Evolutionary conservation across 2,797 vertebrate genomes (phyloP).

Genomic region (Ispidina picta): DNA sequence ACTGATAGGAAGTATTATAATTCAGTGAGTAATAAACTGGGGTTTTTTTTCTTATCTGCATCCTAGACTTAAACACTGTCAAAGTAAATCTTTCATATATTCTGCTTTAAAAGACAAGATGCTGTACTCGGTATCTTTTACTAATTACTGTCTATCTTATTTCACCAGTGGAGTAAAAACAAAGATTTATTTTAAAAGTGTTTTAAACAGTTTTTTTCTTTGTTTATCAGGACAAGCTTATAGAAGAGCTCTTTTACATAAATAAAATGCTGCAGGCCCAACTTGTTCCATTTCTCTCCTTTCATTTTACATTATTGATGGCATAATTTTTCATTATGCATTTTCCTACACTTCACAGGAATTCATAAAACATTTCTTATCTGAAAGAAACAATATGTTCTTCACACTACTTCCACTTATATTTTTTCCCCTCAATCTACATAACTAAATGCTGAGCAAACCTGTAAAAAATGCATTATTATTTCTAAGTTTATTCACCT

Average conservation of each 20-base stretch:
- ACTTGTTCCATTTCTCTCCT: conserved; percentile 56
- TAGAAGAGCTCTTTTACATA: conserved; percentile 47
- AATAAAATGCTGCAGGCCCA: conserved; percentile 57
- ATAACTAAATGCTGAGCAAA: conserved; percentile 26
- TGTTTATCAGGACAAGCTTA: conserved; percentile 47
- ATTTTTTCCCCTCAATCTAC: neutral
- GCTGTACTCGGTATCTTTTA: neutral
- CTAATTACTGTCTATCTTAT: conserved; percentile 42
- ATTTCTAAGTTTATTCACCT: conserved; percentile 5
- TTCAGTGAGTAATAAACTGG: neutral
- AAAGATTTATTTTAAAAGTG: neutral
- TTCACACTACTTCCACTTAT: conserved; percentile 3
- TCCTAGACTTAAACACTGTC: neutral
- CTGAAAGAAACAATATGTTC: conserved; percentile 73
- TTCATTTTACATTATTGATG: conserved; percentile 66
- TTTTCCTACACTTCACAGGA: conserved; percentile 58
- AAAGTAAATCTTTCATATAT: neutral
- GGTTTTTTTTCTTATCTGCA: neutral
- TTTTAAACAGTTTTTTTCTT: conserved; percentile 31
- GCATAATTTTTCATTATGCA: conserved; percentile 65
- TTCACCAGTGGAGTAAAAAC: neutral
- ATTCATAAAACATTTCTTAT: conserved; percentile 64
- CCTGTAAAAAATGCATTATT: neutral
- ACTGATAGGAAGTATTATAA: neutral
- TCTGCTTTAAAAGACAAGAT: neutral